These are phyloP conservation scores for Knipowitschia caucasica DNA, from an alignment of 2,797 vertebrate genomes.

Conservation along the genomic window DNA sequence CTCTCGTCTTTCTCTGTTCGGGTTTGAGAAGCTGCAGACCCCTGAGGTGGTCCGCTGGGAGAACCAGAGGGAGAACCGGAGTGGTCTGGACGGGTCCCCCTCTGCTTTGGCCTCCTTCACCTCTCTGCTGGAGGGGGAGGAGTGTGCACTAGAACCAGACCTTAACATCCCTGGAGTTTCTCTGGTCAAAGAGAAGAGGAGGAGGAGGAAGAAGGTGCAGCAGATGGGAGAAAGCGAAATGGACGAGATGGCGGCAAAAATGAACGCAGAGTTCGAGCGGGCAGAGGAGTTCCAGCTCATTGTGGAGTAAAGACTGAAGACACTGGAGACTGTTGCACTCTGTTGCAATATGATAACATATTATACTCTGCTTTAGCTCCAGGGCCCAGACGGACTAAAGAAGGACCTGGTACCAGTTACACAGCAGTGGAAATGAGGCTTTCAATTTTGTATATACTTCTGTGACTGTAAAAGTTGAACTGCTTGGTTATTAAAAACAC, in stretches of 20 bases:
- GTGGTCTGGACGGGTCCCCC: constrained; percentile 18
- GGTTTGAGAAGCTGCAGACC: constrained; percentile 58
- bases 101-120: constrained; percentile 42
- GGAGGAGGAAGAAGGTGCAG: constrained; percentile 50
- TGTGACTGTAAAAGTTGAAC: too few relatives aligned
- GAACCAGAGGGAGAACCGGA: neutral
- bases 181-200: constrained; percentile 54
- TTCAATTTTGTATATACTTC: too few relatives aligned
- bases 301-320: constrained; percentile 49
- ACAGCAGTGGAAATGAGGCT: too few relatives aligned
- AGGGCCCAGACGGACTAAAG: too few relatives aligned
- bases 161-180: constrained; percentile 61
- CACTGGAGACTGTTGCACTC: too few relatives aligned
- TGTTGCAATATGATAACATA: too few relatives aligned
- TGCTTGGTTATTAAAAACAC: too few relatives aligned
- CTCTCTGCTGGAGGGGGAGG: constrained; percentile 39
- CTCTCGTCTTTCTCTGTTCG: constrained; percentile 47
- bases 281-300: constrained; percentile 61
- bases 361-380: too few relatives aligned
- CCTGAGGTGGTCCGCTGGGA: constrained; percentile 44
- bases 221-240: constrained; percentile 46
- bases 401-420: too few relatives aligned
- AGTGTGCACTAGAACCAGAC: constrained; percentile 37
- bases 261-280: constrained; percentile 66
- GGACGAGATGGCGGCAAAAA: constrained; percentile 52